These are phyloP conservation scores for Nephrotoma guestfalica DNA, from an alignment of 2,888 invertebrate genomes.

Conservation along the genomic window DNA sequence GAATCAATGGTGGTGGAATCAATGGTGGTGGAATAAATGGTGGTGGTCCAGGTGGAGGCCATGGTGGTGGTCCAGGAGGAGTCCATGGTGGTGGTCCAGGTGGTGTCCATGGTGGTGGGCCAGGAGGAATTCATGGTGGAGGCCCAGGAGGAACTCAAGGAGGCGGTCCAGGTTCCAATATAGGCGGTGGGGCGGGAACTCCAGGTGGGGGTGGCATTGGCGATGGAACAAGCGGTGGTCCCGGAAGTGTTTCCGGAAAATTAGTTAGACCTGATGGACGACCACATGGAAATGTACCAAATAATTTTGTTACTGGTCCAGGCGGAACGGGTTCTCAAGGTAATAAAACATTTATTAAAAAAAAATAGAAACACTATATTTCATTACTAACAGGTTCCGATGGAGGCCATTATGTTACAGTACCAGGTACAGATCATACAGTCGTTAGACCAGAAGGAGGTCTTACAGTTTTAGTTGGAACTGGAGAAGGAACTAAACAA, in stretches of 20 bases:
- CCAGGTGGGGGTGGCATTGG: neutral
- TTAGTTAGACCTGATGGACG: neutral
- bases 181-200: neutral
- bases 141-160: neutral
- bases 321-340: neutral
- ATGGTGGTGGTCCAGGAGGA: no score
- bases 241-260: neutral
- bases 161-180: no score
- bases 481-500: constrained; percentile 14
- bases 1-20: neutral
- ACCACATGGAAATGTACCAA: neutral
- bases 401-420: neutral
- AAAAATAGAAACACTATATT: neutral
- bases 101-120: neutral
- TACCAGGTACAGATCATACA: constrained; percentile 11
- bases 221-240: neutral
- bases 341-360: neutral
- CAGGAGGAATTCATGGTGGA: neutral
- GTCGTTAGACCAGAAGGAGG: constrained; percentile 12
- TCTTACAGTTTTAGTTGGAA: constrained; percentile 15
- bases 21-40: neutral
- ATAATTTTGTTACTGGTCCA: neutral
- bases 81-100: no score
- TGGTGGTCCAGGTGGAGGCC: no score
- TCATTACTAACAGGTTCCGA: neutral